Evolutionary conservation across 2,888 invertebrate genomes (phyloP).

Genomic region (Carabus problematicus): DNA sequence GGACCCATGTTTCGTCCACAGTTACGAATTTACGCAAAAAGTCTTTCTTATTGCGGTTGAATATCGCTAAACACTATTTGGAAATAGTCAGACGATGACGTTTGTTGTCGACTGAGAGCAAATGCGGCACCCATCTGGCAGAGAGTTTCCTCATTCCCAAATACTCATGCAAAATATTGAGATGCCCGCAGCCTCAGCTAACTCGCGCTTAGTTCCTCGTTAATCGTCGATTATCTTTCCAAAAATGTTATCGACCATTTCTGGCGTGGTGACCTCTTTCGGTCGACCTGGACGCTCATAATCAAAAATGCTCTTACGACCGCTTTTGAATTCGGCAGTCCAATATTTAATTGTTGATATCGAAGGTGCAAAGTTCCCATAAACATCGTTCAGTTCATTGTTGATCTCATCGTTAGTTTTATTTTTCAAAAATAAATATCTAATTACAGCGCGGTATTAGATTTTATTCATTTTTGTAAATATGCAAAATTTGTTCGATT

Average conservation of each 20-base stretch:
- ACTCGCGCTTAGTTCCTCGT: conserved; percentile 47
- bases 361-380: conserved; percentile 33
- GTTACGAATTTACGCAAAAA: conserved; percentile 49
- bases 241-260: neutral
- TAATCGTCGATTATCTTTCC: conserved; percentile 46
- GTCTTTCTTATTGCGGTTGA: conserved; percentile 44
- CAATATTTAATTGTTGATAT: conserved; percentile 24
- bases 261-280: conserved; percentile 26
- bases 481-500: neutral
- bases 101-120: conserved; percentile 45
- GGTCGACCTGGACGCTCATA: conserved; percentile 29
- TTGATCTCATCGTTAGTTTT: conserved; percentile 33
- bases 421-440: conserved; percentile 24
- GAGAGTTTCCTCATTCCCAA: conserved; percentile 48
- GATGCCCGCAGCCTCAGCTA: conserved; percentile 45
- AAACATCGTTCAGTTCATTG: conserved; percentile 26
- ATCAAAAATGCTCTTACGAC: conserved; percentile 39
- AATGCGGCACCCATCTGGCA: conserved; percentile 48
- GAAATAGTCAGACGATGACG: conserved; percentile 42
- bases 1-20: conserved; percentile 49
- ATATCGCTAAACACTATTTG: conserved; percentile 38
- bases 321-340: conserved; percentile 44
- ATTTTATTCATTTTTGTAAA: conserved; percentile 34
- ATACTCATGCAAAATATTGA: conserved; percentile 45
- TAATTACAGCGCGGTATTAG: conserved; percentile 30